These are phyloP conservation scores for Gallinago jamesoni DNA, from an alignment of 2,113 vertebrate genomes.

Conservation along the genomic window DNA sequence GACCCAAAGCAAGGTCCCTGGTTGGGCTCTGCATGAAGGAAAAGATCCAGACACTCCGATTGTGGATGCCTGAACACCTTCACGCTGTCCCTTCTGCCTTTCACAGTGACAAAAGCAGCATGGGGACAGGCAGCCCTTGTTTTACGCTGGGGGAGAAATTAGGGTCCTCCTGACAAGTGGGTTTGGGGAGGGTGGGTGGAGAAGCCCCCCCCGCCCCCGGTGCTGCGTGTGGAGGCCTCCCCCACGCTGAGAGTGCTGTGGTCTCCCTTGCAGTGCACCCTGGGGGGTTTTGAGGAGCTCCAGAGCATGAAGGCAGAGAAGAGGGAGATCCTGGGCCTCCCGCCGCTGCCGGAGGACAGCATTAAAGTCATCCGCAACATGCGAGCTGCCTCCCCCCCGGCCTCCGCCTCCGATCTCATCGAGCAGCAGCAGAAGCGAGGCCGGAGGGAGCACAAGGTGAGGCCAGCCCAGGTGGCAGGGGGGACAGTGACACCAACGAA, in stretches of 20 bases:
- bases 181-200: not conserved
- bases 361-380: conserved; percentile 94
- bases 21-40: not conserved
- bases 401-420: conserved; percentile 95
- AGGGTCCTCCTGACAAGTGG: rapidly evolving
- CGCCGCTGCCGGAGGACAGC: conserved; percentile 93
- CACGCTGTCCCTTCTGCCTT: not conserved
- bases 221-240: rapidly evolving
- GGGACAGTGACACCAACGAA: not conserved
- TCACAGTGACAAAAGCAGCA: not conserved
- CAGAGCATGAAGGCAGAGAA: conserved; percentile 90
- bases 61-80: not conserved
- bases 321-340: conserved; percentile 84
- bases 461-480: not conserved
- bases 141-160: not conserved
- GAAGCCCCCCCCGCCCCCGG: rapidly evolving
- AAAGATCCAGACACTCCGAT: not conserved
- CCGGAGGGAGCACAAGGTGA: conserved; percentile 93
- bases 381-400: conserved; percentile 93
- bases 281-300: conserved; percentile 95
- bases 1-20: not conserved
- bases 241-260: rapidly evolving
- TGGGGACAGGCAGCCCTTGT: not conserved
- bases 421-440: conserved; percentile 97
- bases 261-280: conserved; percentile 81